Evolutionary conservation across 1,140 invertebrate species (phyloP).

Genomic region (Drosophila melanogaster): Release_6_plus_ISO1_MT NC_004354.4:15799001-15799500

Average conservation of each 20-base stretch:
- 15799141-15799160: conserved; percentile 22
- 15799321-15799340: no score
- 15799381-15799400: no score
- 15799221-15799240: not conserved
- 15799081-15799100: not conserved
- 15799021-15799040: not conserved
- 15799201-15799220: not conserved
- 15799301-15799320: no score
- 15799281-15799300: no score
- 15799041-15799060: not conserved
- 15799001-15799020: not conserved
- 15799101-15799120: conserved; percentile 7
- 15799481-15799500: no score
- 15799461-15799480: no score
- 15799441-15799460: no score
- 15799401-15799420: no score
- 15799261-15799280: no score
- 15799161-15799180: conserved; percentile 13
- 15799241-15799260: not conserved
- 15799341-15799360: no score
- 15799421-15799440: no score
- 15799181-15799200: conserved; percentile 17
- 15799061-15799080: not conserved
- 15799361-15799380: no score
- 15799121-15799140: conserved; percentile 7